These are phyloP conservation scores for Boloria selene DNA, from an alignment of 2,888 invertebrate genomes.

Conservation along the genomic window DNA sequence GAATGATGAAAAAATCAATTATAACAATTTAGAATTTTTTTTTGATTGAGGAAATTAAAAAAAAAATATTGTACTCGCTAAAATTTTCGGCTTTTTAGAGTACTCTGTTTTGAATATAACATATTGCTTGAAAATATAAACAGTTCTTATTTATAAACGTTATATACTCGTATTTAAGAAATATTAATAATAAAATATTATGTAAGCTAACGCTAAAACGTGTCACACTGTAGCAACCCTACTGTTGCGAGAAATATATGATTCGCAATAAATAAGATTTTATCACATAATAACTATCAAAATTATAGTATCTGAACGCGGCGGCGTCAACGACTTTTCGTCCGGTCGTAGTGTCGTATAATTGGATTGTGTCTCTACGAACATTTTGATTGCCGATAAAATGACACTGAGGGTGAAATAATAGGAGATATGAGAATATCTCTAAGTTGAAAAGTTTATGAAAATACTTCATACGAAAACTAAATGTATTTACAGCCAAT, in stretches of 20 bases:
- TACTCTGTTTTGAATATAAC: too few relatives aligned
- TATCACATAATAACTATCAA: conserved; percentile 42
- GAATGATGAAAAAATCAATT: too few relatives aligned
- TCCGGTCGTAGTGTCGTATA: conserved; percentile 46
- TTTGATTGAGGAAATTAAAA: too few relatives aligned
- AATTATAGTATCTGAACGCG: conserved; percentile 41
- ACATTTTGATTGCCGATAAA: conserved; percentile 58
- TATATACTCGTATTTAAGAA: too few relatives aligned
- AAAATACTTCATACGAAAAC: too few relatives aligned
- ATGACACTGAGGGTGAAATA: conserved; percentile 49
- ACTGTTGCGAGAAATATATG: conserved; percentile 31
- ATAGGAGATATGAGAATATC: conserved; percentile 25
- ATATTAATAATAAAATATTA: background rate
- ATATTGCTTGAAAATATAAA: too few relatives aligned
- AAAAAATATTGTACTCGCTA: too few relatives aligned
- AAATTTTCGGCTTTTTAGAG: too few relatives aligned
- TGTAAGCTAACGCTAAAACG: background rate
- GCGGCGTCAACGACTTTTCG: conserved; percentile 40
- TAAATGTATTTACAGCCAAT: too few relatives aligned
- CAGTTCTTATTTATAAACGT: too few relatives aligned
- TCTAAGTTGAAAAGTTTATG: conserved; percentile 19
- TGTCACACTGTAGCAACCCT: conserved; percentile 1
- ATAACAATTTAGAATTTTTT: too few relatives aligned
- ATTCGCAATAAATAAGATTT: conserved; percentile 38
- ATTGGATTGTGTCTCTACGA: conserved; percentile 53